Evolutionary conservation across 2,797 vertebrate species (phyloP), one percentile per base, ranked within the genome.

Genomic region (Gobio occitaniae): DNA sequence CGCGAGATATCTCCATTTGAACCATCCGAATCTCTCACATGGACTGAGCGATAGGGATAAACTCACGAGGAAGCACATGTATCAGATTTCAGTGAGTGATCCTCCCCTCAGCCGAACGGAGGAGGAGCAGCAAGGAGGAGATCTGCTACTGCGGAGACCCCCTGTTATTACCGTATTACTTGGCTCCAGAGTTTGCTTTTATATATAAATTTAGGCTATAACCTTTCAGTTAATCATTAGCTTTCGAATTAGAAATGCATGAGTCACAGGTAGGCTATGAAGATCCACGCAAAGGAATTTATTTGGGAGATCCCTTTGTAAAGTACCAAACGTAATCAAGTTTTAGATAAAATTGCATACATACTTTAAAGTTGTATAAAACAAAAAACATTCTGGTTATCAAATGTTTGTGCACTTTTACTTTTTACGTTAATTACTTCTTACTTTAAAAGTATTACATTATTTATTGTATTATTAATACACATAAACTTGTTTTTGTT

Each of bases 81-180:
- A 44, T 78, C 76, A 19, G 38, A 4, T 78, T 78, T 78, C 77
- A 65, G 41, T 19, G 36, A 10, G 76, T 63, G 76, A 63, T 47
- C 76, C 76, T 65, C 76, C 76, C n/a, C 15, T 77, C 76, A 12
- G 59, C 16, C 25, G 16, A 47, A 19, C 41, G 9, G 41, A 63
- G 77, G 77, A 78, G 77, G 77, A 78, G 77, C 16, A 63, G 15
- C 56, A 6, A 15, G 54, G 19, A 15, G 54, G 19, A 38, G 12
- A 12, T 21, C 71, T 32, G 48, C 71, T 52, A 32, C 52, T 21
- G 5, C 11, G 10, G 17, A 54, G 17, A 12, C 68, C 68, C 38
- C n/a, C 41, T 47, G 11, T 21, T 47, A 47, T 19, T 44, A 44
- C 41, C 9, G 41, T 10, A 44, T 44, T 19, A 17, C 25, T 29